Percentiles rank a stretch among this genome's conserved stretches.
Conservation (phyloP, 2,797 vertebrate species). For the Lagodon rhomboides region DNA sequence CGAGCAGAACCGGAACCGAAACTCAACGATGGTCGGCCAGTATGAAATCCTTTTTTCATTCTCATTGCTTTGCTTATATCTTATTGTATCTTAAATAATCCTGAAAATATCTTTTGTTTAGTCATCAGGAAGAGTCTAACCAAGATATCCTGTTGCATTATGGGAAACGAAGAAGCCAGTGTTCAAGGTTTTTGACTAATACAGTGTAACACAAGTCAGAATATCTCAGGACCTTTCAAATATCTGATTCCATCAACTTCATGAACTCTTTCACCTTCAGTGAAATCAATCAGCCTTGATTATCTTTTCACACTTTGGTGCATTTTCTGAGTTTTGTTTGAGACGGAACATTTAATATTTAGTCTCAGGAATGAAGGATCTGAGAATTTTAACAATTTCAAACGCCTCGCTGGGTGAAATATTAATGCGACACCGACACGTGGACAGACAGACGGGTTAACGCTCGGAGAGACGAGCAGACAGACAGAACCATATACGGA, state of each 20-base stretch:
- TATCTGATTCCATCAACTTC: too few relatives aligned
- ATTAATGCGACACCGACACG: background rate
- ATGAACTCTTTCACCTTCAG: background rate
- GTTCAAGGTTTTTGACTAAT: background rate
- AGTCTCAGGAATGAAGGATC: background rate
- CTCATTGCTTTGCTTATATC: too few relatives aligned
- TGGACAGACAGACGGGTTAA: conserved; percentile 5
- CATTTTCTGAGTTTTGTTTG: background rate
- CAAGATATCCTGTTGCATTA: background rate
- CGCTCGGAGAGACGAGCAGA: background rate
- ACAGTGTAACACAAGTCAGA: background rate
- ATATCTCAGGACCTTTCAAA: too few relatives aligned
- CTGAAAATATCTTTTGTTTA: too few relatives aligned
- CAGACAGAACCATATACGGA: conserved; percentile 9
- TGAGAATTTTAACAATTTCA: background rate
- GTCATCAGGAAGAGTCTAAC: background rate
- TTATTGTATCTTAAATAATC: too few relatives aligned
- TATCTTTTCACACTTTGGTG: background rate
- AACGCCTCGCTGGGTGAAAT: conserved; percentile 2
- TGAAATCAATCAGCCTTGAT: background rate
- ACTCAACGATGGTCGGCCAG: too few relatives aligned
- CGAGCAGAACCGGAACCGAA: too few relatives aligned
- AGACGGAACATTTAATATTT: background rate
- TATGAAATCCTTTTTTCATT: too few relatives aligned
- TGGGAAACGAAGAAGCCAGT: background rate